Conservation (phyloP, 2,797 vertebrate genomes). For the Cetoscarus ocellatus region DNA sequence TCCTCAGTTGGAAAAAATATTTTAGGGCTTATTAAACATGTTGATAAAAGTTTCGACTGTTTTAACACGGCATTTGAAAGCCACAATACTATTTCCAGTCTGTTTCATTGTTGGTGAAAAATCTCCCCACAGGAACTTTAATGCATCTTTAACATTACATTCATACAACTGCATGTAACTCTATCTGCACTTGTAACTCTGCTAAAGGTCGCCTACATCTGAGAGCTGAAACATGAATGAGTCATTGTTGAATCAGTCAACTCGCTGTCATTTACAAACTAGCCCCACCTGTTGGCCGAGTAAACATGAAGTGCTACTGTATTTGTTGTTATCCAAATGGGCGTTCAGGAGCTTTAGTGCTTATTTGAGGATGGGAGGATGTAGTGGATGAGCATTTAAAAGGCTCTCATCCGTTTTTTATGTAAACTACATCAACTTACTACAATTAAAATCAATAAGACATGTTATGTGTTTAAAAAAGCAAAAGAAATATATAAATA, state of each 20-base stretch:
- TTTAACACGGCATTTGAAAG: no score
- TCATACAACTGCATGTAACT: no score
- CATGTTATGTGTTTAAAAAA: no score
- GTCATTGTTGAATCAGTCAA: constrained; percentile 4
- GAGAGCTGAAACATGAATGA: constrained; percentile 11
- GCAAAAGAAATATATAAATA: no score
- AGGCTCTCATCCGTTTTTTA: background rate
- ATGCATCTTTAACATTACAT: no score
- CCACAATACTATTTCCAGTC: no score
- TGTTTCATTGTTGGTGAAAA: no score
- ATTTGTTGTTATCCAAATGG: background rate
- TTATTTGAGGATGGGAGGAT: background rate
- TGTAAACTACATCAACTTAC: background rate
- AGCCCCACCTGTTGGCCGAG: constrained; percentile 1
- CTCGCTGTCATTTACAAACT: constrained; percentile 1
- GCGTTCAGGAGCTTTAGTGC: background rate
- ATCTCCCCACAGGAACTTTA: no score
- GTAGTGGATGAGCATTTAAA: background rate
- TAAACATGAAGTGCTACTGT: constrained; percentile 4
- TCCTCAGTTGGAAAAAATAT: no score
- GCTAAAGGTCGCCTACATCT: background rate
- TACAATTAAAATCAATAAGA: no score
- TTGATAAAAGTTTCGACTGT: no score
- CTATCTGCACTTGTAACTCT: background rate
- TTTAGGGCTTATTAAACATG: no score